These are phyloP conservation scores for Oncorhynchus mykiss DNA, from an alignment of 2,113 vertebrate genomes.

Conservation along the genomic window DNA sequence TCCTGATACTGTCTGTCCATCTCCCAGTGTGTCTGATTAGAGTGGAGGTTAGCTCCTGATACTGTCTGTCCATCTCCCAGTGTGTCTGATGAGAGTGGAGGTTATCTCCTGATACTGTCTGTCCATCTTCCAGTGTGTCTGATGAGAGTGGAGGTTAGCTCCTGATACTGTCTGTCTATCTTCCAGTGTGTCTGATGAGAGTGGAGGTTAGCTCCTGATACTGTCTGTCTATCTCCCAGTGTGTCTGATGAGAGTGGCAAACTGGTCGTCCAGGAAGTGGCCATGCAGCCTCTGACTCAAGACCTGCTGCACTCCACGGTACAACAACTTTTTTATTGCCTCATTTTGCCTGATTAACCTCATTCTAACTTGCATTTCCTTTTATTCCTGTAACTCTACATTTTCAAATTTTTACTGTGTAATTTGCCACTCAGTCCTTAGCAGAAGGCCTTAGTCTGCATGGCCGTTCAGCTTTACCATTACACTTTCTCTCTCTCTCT, in stretches of 20 bases:
- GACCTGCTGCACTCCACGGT: conserved; percentile 84
- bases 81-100: too few species aligned
- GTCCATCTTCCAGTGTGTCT: too few species aligned
- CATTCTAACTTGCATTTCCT: background rate
- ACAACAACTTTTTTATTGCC: background rate
- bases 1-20: too few species aligned
- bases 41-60: too few species aligned
- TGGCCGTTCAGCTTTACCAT: too few species aligned
- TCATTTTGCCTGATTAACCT: conserved; percentile 17
- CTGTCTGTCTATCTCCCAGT: conserved; percentile 60
- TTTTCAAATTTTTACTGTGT: background rate
- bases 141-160: background rate
- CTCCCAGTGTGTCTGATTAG: too few species aligned
- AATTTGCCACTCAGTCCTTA: background rate
- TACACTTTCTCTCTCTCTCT: conserved; percentile 6
- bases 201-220: background rate
- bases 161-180: too few species aligned
- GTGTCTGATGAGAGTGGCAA: conserved; percentile 80
- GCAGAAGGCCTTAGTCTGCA: background rate
- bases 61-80: too few species aligned
- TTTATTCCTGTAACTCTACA: background rate
- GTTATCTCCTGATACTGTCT: too few species aligned
- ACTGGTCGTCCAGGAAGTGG: conserved; percentile 86
- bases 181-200: background rate
- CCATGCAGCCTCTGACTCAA: conserved; percentile 83